phyloP scores from a whole-genome alignment of 30 jellyfish, hydroid and myxozoan species.

The Calvadosia cruxmelitensis region DNA sequence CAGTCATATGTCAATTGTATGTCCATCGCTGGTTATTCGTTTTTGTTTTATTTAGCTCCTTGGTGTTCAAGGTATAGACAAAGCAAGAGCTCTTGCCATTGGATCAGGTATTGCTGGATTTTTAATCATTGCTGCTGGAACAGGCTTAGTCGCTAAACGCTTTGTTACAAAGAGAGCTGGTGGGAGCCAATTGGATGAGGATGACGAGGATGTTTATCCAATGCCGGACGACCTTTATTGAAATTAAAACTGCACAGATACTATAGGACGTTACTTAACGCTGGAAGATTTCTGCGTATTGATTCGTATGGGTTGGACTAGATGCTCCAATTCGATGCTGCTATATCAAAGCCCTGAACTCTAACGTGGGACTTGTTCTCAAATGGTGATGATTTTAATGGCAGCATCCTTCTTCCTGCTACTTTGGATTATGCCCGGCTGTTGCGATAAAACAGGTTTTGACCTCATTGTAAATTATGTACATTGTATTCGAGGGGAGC shows the following conservation, averaged over 20 bases:
- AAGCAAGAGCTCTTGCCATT: conserved; percentile 46
- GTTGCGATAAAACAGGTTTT: too few relatives aligned
- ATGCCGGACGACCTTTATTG: conserved; percentile 69
- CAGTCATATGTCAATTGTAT: too few relatives aligned
- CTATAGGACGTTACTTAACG: too few relatives aligned
- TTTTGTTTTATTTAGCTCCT: too few relatives aligned
- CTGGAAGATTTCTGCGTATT: conserved; percentile 12
- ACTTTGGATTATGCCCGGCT: too few relatives aligned
- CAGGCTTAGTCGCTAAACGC: conserved; percentile 28
- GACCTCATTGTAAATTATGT: too few relatives aligned
- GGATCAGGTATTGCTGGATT: conserved; percentile 74
- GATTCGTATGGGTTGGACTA: conserved; percentile 1
- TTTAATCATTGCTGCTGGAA: conserved; percentile 44
- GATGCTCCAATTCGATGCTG: neutral
- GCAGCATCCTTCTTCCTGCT: too few relatives aligned
- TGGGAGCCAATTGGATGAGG: conserved; percentile 16
- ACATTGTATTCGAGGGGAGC: too few relatives aligned
- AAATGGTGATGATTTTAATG: too few relatives aligned
- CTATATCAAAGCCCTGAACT: conserved; percentile 1
- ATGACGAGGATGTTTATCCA: conserved; percentile 65
- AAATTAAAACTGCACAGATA: too few relatives aligned
- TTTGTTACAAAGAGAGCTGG: conserved; percentile 25
- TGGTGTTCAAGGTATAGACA: too few relatives aligned
- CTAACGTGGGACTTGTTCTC: conserved; percentile 18
- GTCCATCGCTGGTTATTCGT: too few relatives aligned